These are phyloP conservation scores for Aratinga solstitialis DNA, from an alignment of 2,797 vertebrate species.

Conservation along the genomic window DNA sequence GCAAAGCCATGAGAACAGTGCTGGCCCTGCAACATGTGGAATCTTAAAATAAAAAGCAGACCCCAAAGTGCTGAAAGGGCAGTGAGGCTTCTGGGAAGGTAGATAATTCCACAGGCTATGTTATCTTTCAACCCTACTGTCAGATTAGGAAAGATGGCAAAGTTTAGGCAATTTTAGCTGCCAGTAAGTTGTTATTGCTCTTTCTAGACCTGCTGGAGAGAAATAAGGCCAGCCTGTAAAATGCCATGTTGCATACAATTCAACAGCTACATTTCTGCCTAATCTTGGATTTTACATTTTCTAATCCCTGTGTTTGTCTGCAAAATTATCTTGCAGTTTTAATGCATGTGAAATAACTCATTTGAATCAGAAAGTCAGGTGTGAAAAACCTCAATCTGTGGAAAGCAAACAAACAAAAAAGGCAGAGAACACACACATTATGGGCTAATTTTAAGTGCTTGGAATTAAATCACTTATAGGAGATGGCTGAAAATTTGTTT, in stretches of 20 bases:
- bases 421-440: not conserved
- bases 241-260: not conserved
- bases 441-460: not conserved
- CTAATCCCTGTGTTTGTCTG: not conserved
- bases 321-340: not conserved
- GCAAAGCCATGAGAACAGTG: not conserved
- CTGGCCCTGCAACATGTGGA: conserved; percentile 24
- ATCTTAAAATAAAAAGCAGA: conserved; percentile 13
- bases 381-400: not conserved
- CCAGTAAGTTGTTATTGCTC: not conserved
- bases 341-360: not conserved
- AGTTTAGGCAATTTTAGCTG: not conserved
- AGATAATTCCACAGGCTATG: not conserved
- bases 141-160: not conserved
- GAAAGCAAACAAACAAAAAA: not conserved
- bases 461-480: not conserved
- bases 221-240: not conserved
- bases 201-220: not conserved
- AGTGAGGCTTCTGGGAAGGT: not conserved
- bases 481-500: not conserved
- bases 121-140: not conserved
- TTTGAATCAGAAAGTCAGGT: not conserved
- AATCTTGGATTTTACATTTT: not conserved
- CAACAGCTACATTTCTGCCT: not conserved
- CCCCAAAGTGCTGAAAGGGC: not conserved